Conservation (phyloP, 2,888 invertebrate species). For the Epinotia bilunana region DNA sequence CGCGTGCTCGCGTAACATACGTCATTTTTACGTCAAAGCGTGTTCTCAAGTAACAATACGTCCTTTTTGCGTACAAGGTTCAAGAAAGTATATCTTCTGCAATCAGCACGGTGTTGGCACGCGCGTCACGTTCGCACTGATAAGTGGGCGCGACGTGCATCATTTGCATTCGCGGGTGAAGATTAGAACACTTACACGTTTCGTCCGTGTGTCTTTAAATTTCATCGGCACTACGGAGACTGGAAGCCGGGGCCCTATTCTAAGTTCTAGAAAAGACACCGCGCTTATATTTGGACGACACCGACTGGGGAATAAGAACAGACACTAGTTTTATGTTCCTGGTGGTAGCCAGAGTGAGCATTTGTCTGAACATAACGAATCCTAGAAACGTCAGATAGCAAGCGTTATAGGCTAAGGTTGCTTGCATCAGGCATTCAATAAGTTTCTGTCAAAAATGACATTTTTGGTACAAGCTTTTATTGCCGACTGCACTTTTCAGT, state of each 20-base stretch:
- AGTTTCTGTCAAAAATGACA: too few species aligned
- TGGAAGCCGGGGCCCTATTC: not conserved
- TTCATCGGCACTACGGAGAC: not conserved
- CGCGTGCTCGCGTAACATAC: not conserved
- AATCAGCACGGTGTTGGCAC: slow-evolving; percentile 50
- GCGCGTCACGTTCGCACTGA: slow-evolving; percentile 71
- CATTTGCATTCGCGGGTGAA: slow-evolving; percentile 64
- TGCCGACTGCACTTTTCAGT: too few species aligned
- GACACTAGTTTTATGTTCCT: too few species aligned
- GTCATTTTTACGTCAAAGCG: not conserved
- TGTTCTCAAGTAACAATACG: not conserved
- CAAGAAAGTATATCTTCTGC: slow-evolving; percentile 35
- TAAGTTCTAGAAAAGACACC: not conserved
- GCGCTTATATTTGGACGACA: too few species aligned
- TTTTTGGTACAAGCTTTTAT: too few species aligned
- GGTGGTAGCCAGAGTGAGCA: too few species aligned
- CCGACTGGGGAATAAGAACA: too few species aligned
- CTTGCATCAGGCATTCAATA: too few species aligned
- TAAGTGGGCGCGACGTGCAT: slow-evolving; percentile 72
- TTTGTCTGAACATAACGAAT: too few species aligned
- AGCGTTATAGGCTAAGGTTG: too few species aligned
- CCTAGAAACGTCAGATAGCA: too few species aligned
- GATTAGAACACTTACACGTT: slow-evolving; percentile 39
- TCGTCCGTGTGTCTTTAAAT: slow-evolving; percentile 22
- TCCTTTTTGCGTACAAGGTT: not conserved